Base-by-base conservation (phyloP, 2,888 invertebrate genomes). In the Himalopsyche anomala region DNA sequence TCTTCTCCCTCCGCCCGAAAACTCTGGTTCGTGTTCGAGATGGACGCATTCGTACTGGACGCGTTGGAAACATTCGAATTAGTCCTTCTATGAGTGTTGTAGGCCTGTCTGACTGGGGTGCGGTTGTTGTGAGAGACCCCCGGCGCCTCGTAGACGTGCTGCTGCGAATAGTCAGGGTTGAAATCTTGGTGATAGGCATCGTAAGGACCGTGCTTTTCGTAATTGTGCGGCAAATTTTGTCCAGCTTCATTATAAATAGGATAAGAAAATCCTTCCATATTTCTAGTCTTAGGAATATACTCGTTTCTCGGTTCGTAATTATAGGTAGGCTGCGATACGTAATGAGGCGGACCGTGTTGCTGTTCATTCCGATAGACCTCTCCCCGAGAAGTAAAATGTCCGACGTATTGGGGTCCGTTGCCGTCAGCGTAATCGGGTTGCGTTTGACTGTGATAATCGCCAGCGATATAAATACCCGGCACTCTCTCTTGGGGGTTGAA, bases 31-130 rank as follows among this genome's bases (percentile, higher is more conserved):
- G 83, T 55, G 92, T 91, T 87, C 91, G 90, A 89, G 90, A 90
- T 89, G 91, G 92, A 94, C 80, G 90, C 92, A 89, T 93, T 95
- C 0, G 94, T 94, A 80, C 90, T 91, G 0, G 93, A 91, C 0
- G 93, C 94, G 0, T 95, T 95, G 5, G 96, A 95, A 81, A 90
- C 89, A 90, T 96, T 96, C 0, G 97, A 96, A 0, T 96, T 95
- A 0, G 97, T 96, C 85, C 97, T 94, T 89, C 96, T 94, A 91
- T 97, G 98, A 0, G 93, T 91, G 55, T 92, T 91, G 89, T 92
- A 94, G 11, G 91, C 91, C 0, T 87, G 89, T 90, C 83, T 91
- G 69, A 89, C 89, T 79, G 85, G 87, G 9, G 86, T 87, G 11
- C 89, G 87, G 42, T 87, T 87, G 56, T 87, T 88, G 56, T 86